phyloP scores from a whole-genome alignment of 2,888 invertebrate species.

The Platypus cylindrus region DNA sequence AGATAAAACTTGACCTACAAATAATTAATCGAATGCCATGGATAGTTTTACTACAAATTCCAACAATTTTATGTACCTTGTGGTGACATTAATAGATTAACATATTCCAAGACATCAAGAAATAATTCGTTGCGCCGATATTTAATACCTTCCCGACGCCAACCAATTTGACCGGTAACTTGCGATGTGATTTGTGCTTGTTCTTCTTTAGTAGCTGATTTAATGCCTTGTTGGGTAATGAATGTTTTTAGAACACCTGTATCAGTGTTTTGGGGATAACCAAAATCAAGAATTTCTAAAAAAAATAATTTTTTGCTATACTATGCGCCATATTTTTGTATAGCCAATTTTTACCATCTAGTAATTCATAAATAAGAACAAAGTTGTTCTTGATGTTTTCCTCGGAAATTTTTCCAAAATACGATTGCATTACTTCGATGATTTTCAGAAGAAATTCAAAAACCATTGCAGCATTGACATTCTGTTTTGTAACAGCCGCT shows the following conservation, averaged over 20 bases:
- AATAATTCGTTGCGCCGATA: constrained; percentile 97
- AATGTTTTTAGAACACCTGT: constrained; percentile 98
- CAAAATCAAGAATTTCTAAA: constrained; percentile 95
- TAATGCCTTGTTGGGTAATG: constrained; percentile 98
- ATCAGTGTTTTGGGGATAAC: constrained; percentile 99
- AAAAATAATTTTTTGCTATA: no score
- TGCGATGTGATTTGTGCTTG: constrained; percentile 49
- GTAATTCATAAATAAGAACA: constrained; percentile 95
- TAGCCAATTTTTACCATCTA: no score
- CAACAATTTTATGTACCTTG: no score
- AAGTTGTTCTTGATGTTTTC: constrained; percentile 99
- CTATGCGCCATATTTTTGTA: no score
- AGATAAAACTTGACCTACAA: constrained; percentile 84
- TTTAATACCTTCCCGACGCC: constrained; percentile 98
- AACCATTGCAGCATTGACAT: constrained; percentile 99
- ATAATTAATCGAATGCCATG: constrained; percentile 1
- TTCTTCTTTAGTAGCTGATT: constrained; percentile 97
- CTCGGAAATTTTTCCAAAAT: constrained; percentile 98
- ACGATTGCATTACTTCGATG: constrained; percentile 97
- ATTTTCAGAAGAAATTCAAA: constrained; percentile 98
- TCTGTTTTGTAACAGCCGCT: constrained; percentile 99
- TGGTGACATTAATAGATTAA: constrained; percentile 97
- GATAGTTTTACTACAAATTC: no score
- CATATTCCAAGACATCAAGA: constrained; percentile 96
- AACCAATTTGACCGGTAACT: constrained; percentile 91